Evolutionary conservation across 2,888 invertebrate species (phyloP).

Genomic region (Andrena bicolor): DNA sequence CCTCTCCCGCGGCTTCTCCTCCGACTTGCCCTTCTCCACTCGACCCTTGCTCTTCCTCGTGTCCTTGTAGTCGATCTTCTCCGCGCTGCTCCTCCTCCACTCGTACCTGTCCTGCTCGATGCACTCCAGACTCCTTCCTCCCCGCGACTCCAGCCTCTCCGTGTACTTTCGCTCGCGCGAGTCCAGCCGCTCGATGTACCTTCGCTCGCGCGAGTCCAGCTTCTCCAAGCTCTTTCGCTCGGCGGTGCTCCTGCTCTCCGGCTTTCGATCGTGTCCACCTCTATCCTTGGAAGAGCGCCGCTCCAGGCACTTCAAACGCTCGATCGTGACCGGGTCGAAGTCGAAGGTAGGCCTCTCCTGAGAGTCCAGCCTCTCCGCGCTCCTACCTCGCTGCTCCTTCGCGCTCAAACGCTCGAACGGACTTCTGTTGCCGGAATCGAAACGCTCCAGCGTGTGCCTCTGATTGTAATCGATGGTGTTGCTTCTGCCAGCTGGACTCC

Average conservation of each 20-base stretch:
- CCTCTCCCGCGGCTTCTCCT: slow-evolving; percentile 80
- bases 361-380: slow-evolving; percentile 79
- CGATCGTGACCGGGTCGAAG: slow-evolving; percentile 80
- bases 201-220: slow-evolving; percentile 74
- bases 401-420: slow-evolving; percentile 74
- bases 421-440: slow-evolving; percentile 77
- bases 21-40: slow-evolving; percentile 68
- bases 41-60: slow-evolving; percentile 55
- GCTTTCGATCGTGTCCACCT: slow-evolving; percentile 47
- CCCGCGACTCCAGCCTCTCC: slow-evolving; percentile 71
- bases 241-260: slow-evolving; percentile 49
- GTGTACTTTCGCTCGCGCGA: slow-evolving; percentile 53
- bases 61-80: slow-evolving; percentile 72
- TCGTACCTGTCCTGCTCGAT: slow-evolving; percentile 71
- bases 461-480: slow-evolving; percentile 75
- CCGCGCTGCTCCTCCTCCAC: slow-evolving; percentile 62
- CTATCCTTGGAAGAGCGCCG: slow-evolving; percentile 62
- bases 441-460: slow-evolving; percentile 79
- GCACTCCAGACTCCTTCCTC: slow-evolving; percentile 75
- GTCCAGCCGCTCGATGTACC: slow-evolving; percentile 72
- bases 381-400: slow-evolving; percentile 75
- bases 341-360: slow-evolving; percentile 78
- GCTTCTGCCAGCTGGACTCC: slow-evolving; percentile 60
- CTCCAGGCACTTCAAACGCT: slow-evolving; percentile 76
- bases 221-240: slow-evolving; percentile 64